A percentile compares a stretch with the other conserved stretches of the same genome.
These are phyloP conservation scores for Microctonus aethiopoides DNA, from an alignment of 2,888 invertebrate species.

Conservation along the genomic window DNA sequence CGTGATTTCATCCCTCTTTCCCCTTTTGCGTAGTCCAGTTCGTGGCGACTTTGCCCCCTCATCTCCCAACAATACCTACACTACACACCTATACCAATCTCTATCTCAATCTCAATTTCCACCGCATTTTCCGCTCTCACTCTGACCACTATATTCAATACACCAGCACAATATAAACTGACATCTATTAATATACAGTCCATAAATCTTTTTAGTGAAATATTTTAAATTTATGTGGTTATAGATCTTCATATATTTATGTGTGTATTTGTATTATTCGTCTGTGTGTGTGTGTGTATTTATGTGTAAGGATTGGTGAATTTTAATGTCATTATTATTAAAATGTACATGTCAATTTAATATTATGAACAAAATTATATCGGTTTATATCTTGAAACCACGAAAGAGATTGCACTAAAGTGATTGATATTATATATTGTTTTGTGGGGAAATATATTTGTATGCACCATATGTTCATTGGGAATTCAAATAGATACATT, in stretches of 20 bases:
- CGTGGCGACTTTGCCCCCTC: constrained; percentile 9
- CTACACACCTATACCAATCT: not conserved
- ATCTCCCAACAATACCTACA: not conserved
- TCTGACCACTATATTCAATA: constrained; percentile 8
- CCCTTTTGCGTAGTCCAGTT: constrained; percentile 24
- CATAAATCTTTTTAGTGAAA: too few relatives aligned
- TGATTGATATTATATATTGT: not conserved
- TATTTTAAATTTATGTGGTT: too few relatives aligned
- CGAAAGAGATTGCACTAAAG: constrained; percentile 3
- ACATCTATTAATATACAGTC: not conserved
- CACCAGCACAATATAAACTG: not conserved
- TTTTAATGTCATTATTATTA: too few relatives aligned
- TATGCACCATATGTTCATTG: constrained; percentile 26
- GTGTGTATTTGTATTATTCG: too few relatives aligned
- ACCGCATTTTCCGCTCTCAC: constrained; percentile 11
- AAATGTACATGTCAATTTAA: not conserved
- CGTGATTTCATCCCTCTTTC: constrained; percentile 45
- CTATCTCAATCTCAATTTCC: constrained; percentile 13
- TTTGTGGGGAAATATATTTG: constrained; percentile 7
- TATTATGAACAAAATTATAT: constrained; percentile 20
- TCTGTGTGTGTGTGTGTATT: too few relatives aligned
- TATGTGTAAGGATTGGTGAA: too few relatives aligned
- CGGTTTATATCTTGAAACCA: not conserved
- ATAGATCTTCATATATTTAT: too few relatives aligned
- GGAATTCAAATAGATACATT: not conserved